Evolutionary conservation across 2,888 invertebrate genomes (phyloP).

Genomic region (Limnephilus lunatus): DNA sequence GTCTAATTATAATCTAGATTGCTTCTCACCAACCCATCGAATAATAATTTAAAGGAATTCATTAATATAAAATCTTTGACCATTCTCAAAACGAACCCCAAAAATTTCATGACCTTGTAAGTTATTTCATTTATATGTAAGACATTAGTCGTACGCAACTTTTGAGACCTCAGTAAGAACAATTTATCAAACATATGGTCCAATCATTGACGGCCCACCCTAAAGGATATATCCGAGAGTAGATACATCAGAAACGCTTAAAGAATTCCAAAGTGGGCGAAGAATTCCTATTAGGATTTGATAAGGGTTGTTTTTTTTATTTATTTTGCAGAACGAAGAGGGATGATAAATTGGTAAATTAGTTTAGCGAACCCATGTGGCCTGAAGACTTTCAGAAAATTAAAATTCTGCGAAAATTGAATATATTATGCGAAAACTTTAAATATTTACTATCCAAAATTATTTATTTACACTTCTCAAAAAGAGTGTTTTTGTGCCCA

Average conservation of each 20-base stretch:
- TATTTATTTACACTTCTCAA: not conserved
- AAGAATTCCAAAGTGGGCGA: not conserved
- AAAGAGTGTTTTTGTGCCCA: not conserved
- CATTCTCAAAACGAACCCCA: no score
- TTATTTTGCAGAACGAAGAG: not conserved
- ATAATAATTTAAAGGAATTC: no score
- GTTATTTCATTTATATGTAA: no score
- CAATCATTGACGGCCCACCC: not conserved
- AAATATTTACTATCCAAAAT: not conserved
- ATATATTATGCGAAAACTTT: not conserved
- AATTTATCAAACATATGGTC: not conserved
- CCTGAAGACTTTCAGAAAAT: not conserved
- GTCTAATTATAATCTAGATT: no score
- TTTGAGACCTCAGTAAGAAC: not conserved
- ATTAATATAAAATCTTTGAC: no score
- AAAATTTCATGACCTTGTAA: no score
- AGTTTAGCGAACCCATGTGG: not conserved
- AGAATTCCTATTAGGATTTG: not conserved
- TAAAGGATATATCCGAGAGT: not conserved
- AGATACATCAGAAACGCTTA: not conserved
- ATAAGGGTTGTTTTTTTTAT: not conserved
- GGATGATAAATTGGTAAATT: not conserved
- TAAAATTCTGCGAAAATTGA: not conserved
- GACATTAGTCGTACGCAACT: not conserved
- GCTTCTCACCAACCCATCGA: no score